Conservation (phyloP, 1,140 invertebrate genomes). For the Dendroctonus valens region DNA sequence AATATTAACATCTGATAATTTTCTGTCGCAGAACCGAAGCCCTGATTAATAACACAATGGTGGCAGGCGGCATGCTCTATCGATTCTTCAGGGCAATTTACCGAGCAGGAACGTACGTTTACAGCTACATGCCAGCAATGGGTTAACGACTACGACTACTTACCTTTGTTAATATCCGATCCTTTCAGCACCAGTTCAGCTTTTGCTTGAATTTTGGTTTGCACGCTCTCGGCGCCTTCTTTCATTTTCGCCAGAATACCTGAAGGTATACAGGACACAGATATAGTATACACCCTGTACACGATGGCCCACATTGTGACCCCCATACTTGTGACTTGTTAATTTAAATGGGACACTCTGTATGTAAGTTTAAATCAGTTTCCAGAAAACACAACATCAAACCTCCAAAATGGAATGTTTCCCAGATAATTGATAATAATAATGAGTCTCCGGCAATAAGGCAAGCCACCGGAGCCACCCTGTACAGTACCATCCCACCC, state of each 20-base stretch:
- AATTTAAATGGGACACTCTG: too few species aligned
- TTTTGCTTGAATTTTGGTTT: conserved; percentile 91
- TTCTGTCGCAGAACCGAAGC: conserved; percentile 18
- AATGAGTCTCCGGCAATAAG: too few species aligned
- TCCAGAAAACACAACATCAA: too few species aligned
- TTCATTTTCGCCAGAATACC: conserved; percentile 93
- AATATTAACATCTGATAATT: neutral
- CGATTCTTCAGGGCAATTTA: conserved; percentile 11
- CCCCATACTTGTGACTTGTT: neutral
- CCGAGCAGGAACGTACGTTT: conserved; percentile 8
- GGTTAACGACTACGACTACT: neutral
- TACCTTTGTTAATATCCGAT: conserved; percentile 42
- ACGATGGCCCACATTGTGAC: too few species aligned
- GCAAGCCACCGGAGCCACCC: neutral
- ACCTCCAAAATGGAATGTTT: too few species aligned
- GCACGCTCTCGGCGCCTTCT: conserved; percentile 91
- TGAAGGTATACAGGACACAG: conserved; percentile 49
- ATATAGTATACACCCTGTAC: neutral
- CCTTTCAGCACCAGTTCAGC: conserved; percentile 67
- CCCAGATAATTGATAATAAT: too few species aligned
- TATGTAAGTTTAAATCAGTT: too few species aligned
- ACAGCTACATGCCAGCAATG: conserved; percentile 12
- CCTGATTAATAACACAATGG: conserved; percentile 19
- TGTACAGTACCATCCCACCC: conserved; percentile 15
- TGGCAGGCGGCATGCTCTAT: conserved; percentile 18